Base-by-base conservation (phyloP, 2,113 vertebrate species). In the Potamarius usumacintae region DNA sequence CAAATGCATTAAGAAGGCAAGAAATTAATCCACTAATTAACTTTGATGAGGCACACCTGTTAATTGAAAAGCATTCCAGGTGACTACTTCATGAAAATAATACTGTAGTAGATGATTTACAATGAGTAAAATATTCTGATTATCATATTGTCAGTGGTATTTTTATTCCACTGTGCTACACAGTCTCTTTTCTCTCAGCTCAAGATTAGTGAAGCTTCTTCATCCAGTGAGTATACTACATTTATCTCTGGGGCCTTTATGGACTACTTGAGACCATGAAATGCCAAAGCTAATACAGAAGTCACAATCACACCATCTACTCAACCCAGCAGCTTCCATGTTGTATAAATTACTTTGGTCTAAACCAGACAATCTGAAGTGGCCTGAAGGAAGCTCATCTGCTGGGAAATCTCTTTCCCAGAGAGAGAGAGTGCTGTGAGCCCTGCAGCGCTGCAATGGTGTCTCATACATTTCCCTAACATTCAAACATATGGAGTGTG, bases 241-340 rank as follows among this genome's bases (percentile, higher is more conserved):
- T 86, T 90, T 72, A 72, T 83, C 90, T 85, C 71, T 25, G 57
- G 87, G 69, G 80, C 30, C 62, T 90, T 85, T 79, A 30, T 30
- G 62, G 62, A 69, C 82, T 83, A 50, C 78, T 30, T 1, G 83
- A 86, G 87, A 80, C 17, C 62, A 69, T 71, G 71, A 62, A 62
- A 88, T 86, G 90, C 65, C 87, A 89, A 63, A 77, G 85, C 87
- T 85, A 84, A 88, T 85, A 58, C 22, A 20, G 72, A 15, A 82
- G 63, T 85, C 87, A 89, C 63, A 87, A 17, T 83, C 80, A 80
- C 50, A 22, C 63, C n/a, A 62, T 87, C 67, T 30, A 79, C 69
- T 87, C 71, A 34, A 83, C 53, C 67, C 55, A 84, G 85, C 89
- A 90, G 88, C 85, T 81, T 85, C 84, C 82, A 65, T 81, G 71